These are phyloP conservation scores for Chromis chromis DNA, from an alignment of 2,797 vertebrate genomes.

Conservation along the genomic window DNA sequence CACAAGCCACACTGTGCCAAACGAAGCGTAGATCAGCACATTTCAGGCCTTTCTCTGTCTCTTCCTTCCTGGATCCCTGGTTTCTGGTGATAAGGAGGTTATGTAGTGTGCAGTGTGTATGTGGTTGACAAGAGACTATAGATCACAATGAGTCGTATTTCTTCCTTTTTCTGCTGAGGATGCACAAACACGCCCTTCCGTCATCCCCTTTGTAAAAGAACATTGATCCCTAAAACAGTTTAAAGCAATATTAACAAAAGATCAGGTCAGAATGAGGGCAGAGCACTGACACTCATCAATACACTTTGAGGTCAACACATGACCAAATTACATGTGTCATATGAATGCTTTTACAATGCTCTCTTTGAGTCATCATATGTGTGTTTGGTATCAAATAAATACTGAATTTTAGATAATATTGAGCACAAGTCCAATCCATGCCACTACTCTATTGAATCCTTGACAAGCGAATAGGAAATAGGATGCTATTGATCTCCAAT, in stretches of 20 bases:
- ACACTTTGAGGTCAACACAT: conserved; percentile 2
- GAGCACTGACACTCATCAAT: conserved; percentile 2
- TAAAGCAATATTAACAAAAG: conserved; percentile 30
- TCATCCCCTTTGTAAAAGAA: conserved; percentile 30
- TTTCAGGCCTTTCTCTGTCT: conserved; percentile 26
- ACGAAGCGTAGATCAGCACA: conserved; percentile 54
- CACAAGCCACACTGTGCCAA: neutral
- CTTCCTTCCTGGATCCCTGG: conserved; percentile 69
- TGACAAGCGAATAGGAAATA: conserved; percentile 65
- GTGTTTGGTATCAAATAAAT: conserved; percentile 41
- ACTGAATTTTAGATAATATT: conserved; percentile 21
- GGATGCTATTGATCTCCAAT: conserved; percentile 68
- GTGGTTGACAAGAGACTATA: conserved; percentile 41
- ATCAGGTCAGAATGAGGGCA: conserved; percentile 19
- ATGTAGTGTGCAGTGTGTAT: conserved; percentile 22
- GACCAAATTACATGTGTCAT: neutral
- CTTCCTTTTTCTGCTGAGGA: conserved; percentile 61
- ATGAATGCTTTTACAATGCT: neutral
- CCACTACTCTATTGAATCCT: conserved; percentile 45
- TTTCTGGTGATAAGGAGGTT: conserved; percentile 68
- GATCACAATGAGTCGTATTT: conserved; percentile 51
- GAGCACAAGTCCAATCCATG: conserved; percentile 21
- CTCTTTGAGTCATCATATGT: neutral
- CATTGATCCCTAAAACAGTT: conserved; percentile 45
- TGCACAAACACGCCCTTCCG: conserved; percentile 47